Conservation (phyloP, 2,113 vertebrate species). For the Ammospiza caudacuta region DNA sequence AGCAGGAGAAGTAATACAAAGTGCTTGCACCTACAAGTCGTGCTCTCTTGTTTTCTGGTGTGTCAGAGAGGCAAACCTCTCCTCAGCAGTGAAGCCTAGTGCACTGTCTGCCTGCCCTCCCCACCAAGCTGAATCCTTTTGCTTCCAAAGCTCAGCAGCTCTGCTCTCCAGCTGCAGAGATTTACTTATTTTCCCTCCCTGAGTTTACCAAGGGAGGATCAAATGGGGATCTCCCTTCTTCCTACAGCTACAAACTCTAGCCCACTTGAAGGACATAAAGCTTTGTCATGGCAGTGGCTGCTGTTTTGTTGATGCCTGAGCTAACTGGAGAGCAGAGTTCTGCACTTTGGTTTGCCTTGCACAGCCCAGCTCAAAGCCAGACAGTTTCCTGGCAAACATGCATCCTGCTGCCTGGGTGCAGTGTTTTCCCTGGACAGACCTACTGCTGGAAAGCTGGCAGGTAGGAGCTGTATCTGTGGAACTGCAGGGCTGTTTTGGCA, state of each 20-base stretch:
- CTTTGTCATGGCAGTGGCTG: neutral
- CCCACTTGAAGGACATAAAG: neutral
- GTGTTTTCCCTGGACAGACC: neutral
- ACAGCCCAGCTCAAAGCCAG: neutral
- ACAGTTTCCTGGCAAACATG: fast-evolving
- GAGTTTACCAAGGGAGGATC: neutral
- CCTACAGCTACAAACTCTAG: neutral
- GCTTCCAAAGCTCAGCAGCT: neutral
- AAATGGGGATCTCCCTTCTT: neutral
- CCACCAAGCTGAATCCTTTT: neutral
- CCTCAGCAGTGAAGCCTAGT: neutral
- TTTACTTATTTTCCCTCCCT: neutral
- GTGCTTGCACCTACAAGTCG: neutral
- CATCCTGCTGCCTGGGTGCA: neutral
- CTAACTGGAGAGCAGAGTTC: neutral
- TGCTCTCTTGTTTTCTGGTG: neutral
- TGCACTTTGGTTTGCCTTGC: neutral
- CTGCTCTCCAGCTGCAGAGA: neutral
- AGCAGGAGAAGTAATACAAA: neutral
- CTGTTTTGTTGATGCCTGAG: neutral
- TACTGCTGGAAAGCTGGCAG: neutral
- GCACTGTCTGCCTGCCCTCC: neutral
- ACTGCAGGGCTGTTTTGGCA: neutral
- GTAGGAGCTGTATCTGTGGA: neutral
- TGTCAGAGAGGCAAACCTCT: neutral